Evolutionary conservation across 2,888 invertebrate genomes (phyloP).

Genomic region (Chymomyza caudatula): DNA sequence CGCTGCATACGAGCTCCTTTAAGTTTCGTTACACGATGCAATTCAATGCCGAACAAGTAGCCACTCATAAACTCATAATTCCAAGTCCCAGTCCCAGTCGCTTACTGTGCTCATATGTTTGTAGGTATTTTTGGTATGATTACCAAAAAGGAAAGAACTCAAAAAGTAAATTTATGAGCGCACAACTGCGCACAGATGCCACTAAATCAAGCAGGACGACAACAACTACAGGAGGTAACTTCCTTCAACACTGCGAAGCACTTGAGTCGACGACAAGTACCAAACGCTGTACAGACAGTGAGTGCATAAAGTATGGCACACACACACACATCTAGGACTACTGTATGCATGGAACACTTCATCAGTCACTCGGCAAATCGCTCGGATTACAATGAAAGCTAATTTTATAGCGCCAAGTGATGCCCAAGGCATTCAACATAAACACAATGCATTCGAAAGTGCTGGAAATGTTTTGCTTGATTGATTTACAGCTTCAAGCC

Average conservation of each 20-base stretch:
- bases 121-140: constrained; percentile 14
- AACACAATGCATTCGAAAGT: constrained; percentile 16
- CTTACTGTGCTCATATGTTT: not conserved
- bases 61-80: constrained; percentile 55
- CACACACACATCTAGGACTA: constrained; percentile 16
- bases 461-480: constrained; percentile 48
- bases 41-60: constrained; percentile 12
- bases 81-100: not conserved
- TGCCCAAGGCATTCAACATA: not conserved
- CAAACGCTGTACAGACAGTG: constrained; percentile 2
- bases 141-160: constrained; percentile 10
- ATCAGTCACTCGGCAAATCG: constrained; percentile 40
- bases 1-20: constrained; percentile 18
- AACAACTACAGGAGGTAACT: constrained; percentile 5
- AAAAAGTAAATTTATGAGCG: constrained; percentile 51
- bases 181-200: constrained; percentile 65
- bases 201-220: constrained; percentile 29
- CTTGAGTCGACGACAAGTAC: constrained; percentile 71
- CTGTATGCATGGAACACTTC: constrained; percentile 17
- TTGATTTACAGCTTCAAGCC: constrained; percentile 54
- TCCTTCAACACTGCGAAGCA: constrained; percentile 27
- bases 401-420: constrained; percentile 39
- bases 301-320: constrained; percentile 10
- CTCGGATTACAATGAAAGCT: constrained; percentile 55
- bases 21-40: constrained; percentile 27